Base-by-base conservation (phyloP, 2,888 invertebrate genomes). In the Petrophora chlorosata region DNA sequence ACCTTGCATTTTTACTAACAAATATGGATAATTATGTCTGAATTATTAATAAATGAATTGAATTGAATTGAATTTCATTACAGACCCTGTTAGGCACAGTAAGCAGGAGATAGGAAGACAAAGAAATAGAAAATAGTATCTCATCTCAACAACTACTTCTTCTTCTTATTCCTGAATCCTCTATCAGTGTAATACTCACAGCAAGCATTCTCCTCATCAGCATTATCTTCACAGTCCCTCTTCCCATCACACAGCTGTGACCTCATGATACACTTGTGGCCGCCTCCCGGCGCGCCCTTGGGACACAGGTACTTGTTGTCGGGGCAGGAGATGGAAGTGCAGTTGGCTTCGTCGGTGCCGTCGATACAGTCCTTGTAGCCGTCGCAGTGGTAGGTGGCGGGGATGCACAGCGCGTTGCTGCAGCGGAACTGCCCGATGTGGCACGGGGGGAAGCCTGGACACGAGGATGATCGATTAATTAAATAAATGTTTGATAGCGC, bases 291-390 rank as follows among this genome's bases (percentile, higher is more conserved):
- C 3, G 92, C 93, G 8, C 96, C 70, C 53, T 93, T 93, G 0
- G 96, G 95, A 70, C 98, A 98, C 47, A 97, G 92, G 88, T 97
- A 98, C 90, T 97, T 96, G 80, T 96, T 95, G 67, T 95, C 96
- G 9, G 96, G 96, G 82, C 98, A 98, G 8, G 96, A 94, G 55
- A 96, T 95, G 45, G 94, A 93, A 7, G 96, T 95, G 85, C 97
- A 97, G 90, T 97, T 96, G 59, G 93, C 92, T 73, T 98, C 97
- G 79, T 97, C 97, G 8, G 96, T 95, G 23, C 96, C 96, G 74
- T 99, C 99, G 0, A 95, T 93, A 84, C 99, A 99, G 83, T 99
- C 99, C 55, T 94, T 92, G 87, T 95, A 95, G 15, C 96, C 96
- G 73, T 95, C 95, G 85, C 97, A 97, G 77, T 94, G 95, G 85